These are phyloP conservation scores for Phalacrocorax brasilianus DNA, from an alignment of 2,113 vertebrate species.

Conservation along the genomic window DNA sequence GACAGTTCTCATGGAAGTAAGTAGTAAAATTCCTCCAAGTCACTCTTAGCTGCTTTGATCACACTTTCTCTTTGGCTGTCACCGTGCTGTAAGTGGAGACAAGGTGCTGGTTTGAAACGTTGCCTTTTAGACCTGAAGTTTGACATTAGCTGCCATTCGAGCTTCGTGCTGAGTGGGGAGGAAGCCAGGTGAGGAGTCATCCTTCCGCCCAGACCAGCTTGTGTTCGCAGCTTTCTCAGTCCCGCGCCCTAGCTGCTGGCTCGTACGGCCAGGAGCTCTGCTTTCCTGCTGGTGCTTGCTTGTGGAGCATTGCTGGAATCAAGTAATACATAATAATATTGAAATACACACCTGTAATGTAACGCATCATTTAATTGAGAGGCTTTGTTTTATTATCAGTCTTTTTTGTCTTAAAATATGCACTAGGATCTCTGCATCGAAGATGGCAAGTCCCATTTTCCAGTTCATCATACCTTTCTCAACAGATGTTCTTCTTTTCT, in stretches of 20 bases:
- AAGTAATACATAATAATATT: background rate
- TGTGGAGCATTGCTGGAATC: background rate
- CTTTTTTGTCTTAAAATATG: background rate
- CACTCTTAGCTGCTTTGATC: background rate
- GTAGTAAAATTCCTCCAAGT: background rate
- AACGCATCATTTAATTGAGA: background rate
- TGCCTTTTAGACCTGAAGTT: background rate
- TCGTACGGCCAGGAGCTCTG: background rate
- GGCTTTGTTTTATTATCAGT: background rate
- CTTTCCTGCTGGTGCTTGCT: background rate
- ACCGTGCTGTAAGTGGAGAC: background rate
- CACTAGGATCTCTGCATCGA: background rate
- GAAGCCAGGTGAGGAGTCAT: background rate
- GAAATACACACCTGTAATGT: background rate
- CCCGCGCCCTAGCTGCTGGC: background rate
- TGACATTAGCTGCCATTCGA: background rate
- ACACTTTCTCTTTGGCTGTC: background rate
- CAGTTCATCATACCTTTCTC: slow-evolving; percentile 7
- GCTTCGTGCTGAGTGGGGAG: background rate
- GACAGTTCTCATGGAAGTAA: background rate
- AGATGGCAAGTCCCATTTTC: background rate
- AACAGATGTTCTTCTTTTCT: slow-evolving; percentile 18
- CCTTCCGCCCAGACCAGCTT: background rate
- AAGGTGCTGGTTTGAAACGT: background rate
- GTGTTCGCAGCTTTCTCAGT: background rate